Percentiles rank a stretch among this genome's conserved stretches.
Conservation (phyloP, 2,888 invertebrate genomes). For the Acleris laterana region DNA sequence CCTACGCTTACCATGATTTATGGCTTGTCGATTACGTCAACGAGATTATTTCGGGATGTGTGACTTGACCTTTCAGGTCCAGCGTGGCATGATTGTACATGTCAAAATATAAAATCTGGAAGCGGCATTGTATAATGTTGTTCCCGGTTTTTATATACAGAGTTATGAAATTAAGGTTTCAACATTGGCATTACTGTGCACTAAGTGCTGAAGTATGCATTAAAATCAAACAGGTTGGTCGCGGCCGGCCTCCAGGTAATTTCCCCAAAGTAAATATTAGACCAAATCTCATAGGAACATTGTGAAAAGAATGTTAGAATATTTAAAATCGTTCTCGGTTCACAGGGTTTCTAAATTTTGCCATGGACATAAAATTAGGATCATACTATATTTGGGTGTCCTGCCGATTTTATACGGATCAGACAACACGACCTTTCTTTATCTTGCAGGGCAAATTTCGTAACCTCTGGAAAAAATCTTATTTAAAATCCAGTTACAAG, state of each 20-base stretch:
- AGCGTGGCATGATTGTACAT: constrained; percentile 3
- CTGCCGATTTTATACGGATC: constrained; percentile 73
- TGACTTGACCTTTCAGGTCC: constrained; percentile 17
- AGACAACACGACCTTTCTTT: constrained; percentile 80
- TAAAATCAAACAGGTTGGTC: constrained; percentile 78
- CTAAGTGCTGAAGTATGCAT: constrained; percentile 74
- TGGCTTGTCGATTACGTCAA: constrained; percentile 25
- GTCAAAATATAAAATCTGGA: constrained; percentile 2
- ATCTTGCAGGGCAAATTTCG: constrained; percentile 80
- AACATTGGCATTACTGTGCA: constrained; percentile 33
- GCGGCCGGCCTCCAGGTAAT: constrained; percentile 63
- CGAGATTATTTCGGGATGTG: constrained; percentile 26
- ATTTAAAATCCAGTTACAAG: constrained; percentile 83
- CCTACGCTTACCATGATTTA: constrained; percentile 29
- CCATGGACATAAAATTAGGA: constrained; percentile 65
- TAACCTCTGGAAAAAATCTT: constrained; percentile 76
- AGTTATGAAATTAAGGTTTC: constrained; percentile 35
- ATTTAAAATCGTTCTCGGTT: constrained; percentile 57
- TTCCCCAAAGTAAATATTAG: constrained; percentile 78
- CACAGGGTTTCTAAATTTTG: constrained; percentile 45
- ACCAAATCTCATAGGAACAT: constrained; percentile 69
- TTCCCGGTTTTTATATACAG: not conserved
- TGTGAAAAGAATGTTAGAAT: constrained; percentile 70
- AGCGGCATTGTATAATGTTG: not conserved
- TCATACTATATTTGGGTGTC: constrained; percentile 70